Evolutionary conservation across 2,888 invertebrate genomes (phyloP), one percentile per base, ranked within the genome.

Genomic region (Agrotis clavis): DNA sequence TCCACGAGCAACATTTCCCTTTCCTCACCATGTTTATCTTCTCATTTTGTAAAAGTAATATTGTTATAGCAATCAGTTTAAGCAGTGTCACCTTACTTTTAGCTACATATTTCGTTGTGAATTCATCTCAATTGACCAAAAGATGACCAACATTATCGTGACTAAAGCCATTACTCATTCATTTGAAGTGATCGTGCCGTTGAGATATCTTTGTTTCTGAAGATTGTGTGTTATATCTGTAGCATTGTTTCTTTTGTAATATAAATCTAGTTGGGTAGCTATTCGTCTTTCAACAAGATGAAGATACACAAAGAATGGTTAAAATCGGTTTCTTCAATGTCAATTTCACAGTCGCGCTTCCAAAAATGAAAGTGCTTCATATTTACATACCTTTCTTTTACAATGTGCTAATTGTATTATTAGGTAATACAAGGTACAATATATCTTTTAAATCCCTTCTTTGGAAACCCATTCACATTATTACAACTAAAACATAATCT

Each of bases 61-160:
- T 35, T 35, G 57, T 13, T 35, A n/a, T 35, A 35, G 13, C 57
- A 57, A 57, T 5, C 35, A n/a, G 13, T n/a, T 35, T 16, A 13
- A n/a, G 18, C 16, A n/a, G 14, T 18, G 5, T 9, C 21, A n/a
- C 13, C 45, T 71, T 47, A 11, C 21, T 47, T 13, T 0, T 13
- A 76, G 25, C 59, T 60, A n/a, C n/a, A n/a, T n/a, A 35, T 50
- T 57, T 74, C 1, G 14, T 79, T 54, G 21, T 79, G 35, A 50
- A 60, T 64, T 73, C 13, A 30, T 72, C 60, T 50, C 35, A 45
- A 71, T n/a, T 71, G 51, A 19, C 47, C 13, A 41, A 41, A 60
- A 54, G 18, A 54, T 60, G 48, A 70, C 25, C 60, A 11, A 30
- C 50, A 4, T 21, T 11, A 54, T 48, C 1, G n/a, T 53, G 71